phyloP scores from a whole-genome alignment of 64 coral and sea anemone species.

The Pocillopora damicornis region DNA sequence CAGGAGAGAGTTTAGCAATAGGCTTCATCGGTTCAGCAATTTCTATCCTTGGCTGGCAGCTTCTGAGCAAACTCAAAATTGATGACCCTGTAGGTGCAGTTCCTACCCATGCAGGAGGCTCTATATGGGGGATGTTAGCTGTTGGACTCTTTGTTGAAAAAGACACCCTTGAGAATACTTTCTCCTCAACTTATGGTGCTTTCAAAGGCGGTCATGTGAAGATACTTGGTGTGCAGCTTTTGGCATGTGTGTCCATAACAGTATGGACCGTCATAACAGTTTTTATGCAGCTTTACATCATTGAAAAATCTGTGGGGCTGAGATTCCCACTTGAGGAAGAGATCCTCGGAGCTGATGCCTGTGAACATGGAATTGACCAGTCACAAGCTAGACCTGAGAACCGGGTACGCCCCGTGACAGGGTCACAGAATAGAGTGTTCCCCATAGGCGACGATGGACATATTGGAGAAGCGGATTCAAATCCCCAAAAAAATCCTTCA shows the following conservation, averaged over 20 bases:
- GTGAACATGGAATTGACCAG: constrained; percentile 43
- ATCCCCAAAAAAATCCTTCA: too few species aligned
- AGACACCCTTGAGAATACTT: constrained; percentile 55
- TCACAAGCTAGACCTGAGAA: neutral
- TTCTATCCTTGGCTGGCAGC: constrained; percentile 77
- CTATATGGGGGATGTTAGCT: constrained; percentile 84
- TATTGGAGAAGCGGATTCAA: neutral
- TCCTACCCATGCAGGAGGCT: constrained; percentile 79
- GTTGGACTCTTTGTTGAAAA: constrained; percentile 89
- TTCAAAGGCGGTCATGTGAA: constrained; percentile 74
- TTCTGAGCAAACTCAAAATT: constrained; percentile 61
- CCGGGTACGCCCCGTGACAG: neutral
- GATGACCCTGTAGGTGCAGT: constrained; percentile 87
- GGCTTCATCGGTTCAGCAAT: constrained; percentile 74
- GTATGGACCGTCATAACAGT: constrained; percentile 48
- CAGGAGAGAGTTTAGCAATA: constrained; percentile 87
- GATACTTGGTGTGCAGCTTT: constrained; percentile 73
- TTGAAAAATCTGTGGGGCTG: constrained; percentile 48
- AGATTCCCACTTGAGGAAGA: constrained; percentile 45
- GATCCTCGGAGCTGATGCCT: constrained; percentile 45
- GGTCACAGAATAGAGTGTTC: constrained; percentile 7
- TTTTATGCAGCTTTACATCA: constrained; percentile 43
- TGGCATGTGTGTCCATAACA: constrained; percentile 55
- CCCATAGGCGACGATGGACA: neutral
- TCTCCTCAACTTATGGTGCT: constrained; percentile 74